Evolutionary conservation across 2,113 vertebrate genomes (phyloP).

Genomic region (Centropus unirufus): DNA sequence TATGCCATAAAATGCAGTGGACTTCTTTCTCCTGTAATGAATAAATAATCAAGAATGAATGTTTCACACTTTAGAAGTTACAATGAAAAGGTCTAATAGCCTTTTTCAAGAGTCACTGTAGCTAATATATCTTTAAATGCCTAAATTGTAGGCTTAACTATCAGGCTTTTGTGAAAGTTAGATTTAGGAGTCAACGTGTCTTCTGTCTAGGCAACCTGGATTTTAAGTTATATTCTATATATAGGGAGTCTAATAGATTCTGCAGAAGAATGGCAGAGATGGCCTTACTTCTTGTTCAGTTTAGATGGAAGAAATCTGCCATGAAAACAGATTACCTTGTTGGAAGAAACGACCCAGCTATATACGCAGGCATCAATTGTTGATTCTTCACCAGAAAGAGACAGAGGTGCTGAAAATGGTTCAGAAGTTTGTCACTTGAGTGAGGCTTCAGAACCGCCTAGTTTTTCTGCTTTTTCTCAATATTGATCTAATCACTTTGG

Average conservation of each 20-base stretch:
- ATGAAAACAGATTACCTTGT: neutral
- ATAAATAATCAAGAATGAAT: neutral
- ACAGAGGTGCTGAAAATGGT: neutral
- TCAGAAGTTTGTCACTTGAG: neutral
- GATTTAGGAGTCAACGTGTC: neutral
- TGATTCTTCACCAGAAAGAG: neutral
- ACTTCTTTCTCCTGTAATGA: conserved; percentile 1
- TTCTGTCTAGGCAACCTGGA: neutral
- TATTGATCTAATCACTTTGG: neutral
- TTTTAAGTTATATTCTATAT: neutral
- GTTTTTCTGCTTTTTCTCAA: neutral
- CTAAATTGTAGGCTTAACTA: neutral
- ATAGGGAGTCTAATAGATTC: neutral
- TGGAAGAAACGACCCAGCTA: neutral
- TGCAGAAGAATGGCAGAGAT: neutral
- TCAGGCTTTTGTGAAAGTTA: neutral
- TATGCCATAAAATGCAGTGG: neutral
- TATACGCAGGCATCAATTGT: fast-evolving
- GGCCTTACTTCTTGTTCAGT: neutral
- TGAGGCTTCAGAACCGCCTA: neutral
- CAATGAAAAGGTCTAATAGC: neutral
- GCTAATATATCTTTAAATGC: neutral
- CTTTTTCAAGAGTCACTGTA: neutral
- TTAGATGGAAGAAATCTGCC: neutral
- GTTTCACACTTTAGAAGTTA: neutral